Conservation (phyloP, 2,113 vertebrate genomes). For the Oreochromis niloticus region DNA sequence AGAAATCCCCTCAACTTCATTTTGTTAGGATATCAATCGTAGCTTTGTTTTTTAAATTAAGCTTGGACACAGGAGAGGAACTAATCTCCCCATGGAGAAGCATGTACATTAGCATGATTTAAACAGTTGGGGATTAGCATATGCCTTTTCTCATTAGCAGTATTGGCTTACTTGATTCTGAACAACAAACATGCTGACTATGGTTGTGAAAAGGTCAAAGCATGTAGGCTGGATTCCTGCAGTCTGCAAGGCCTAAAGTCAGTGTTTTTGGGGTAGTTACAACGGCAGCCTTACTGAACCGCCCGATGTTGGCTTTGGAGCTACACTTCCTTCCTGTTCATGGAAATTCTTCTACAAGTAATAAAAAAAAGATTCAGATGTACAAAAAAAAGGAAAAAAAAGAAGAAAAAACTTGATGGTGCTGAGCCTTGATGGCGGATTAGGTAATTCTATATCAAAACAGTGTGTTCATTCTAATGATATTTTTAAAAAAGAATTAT, state of each 20-base stretch:
- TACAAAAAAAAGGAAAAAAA: neutral
- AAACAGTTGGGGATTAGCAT: conserved; percentile 55
- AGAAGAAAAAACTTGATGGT: neutral
- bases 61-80: neutral
- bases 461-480: conserved; percentile 14
- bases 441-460: conserved; percentile 26
- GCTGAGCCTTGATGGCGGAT: conserved; percentile 1
- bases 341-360: conserved; percentile 50
- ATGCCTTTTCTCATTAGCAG: conserved; percentile 55
- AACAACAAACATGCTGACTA: conserved; percentile 60
- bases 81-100: conserved; percentile 2
- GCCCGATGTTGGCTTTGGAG: conserved; percentile 65
- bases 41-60: conserved; percentile 20
- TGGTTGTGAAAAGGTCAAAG: conserved; percentile 50
- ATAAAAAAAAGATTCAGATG: conserved; percentile 21
- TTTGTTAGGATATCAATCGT: neutral
- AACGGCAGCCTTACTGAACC: conserved; percentile 55
- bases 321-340: conserved; percentile 68
- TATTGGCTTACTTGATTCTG: conserved; percentile 54
- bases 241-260: conserved; percentile 7
- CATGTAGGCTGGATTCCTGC: conserved; percentile 24
- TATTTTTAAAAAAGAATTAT: neutral
- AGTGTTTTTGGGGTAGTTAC: conserved; percentile 55
- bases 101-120: conserved; percentile 45
- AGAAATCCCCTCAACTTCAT: neutral